Evolutionary conservation across 2,888 invertebrate genomes (phyloP).

Genomic region (Horisme vitalbata): DNA sequence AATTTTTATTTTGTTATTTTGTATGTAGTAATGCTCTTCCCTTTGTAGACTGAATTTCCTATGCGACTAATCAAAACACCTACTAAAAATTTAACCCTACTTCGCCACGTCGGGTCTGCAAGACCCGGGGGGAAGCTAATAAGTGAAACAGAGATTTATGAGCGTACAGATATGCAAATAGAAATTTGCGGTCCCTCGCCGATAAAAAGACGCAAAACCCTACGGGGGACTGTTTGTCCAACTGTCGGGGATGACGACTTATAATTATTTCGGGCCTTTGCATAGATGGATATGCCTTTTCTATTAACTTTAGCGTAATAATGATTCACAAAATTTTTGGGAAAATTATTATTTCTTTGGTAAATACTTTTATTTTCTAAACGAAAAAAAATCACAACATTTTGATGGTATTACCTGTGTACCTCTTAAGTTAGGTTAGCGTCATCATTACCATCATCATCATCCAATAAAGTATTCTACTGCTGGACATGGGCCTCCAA

Average conservation of each 20-base stretch:
- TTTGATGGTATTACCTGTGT: too few species aligned
- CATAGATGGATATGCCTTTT: slow-evolving; percentile 17
- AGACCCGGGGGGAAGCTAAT: slow-evolving; percentile 65
- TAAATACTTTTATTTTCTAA: too few species aligned
- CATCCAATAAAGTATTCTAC: too few species aligned
- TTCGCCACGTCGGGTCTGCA: slow-evolving; percentile 48
- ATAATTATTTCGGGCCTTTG: slow-evolving; percentile 67
- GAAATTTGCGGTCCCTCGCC: slow-evolving; percentile 79
- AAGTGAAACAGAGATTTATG: slow-evolving; percentile 83
- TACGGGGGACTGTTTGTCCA: slow-evolving; percentile 71
- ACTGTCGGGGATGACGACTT: slow-evolving; percentile 67
- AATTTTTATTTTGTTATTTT: background rate
- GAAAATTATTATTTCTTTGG: too few species aligned
- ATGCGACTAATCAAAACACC: slow-evolving; percentile 18
- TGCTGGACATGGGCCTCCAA: too few species aligned
- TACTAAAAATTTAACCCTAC: slow-evolving; percentile 40
- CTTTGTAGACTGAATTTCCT: slow-evolving; percentile 7
- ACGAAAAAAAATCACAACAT: too few species aligned
- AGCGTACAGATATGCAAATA: slow-evolving; percentile 81
- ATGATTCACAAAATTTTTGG: too few species aligned
- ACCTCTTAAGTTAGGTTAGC: too few species aligned
- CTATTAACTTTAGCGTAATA: too few species aligned
- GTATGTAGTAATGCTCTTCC: background rate
- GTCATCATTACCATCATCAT: too few species aligned
- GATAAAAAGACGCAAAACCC: slow-evolving; percentile 77